Percentiles rank a stretch among this genome's conserved stretches.
phyloP scores from a whole-genome alignment of 2,888 invertebrate genomes.

The Campoletis raptor region DNA sequence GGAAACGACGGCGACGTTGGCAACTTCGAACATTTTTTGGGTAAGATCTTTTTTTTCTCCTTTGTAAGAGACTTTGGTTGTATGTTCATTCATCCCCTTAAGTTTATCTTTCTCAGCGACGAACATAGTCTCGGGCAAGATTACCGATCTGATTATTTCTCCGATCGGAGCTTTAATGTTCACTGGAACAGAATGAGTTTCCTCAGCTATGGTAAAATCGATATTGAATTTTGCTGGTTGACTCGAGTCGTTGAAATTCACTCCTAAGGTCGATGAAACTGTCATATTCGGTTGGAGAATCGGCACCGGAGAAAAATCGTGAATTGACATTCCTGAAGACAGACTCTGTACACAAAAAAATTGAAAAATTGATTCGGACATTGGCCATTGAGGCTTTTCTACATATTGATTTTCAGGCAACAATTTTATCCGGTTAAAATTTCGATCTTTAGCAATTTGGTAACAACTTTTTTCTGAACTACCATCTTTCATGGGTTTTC shows the following conservation, averaged over 20 bases:
- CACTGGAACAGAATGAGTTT: constrained; percentile 82
- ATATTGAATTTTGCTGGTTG: constrained; percentile 94
- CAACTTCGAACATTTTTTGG: constrained; percentile 90
- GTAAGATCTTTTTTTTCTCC: constrained; percentile 86
- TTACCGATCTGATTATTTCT: constrained; percentile 93
- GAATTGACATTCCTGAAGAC: constrained; percentile 90
- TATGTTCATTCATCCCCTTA: constrained; percentile 96
- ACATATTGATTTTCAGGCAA: not conserved
- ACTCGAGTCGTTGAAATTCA: constrained; percentile 97
- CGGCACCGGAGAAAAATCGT: constrained; percentile 90
- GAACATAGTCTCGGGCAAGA: constrained; percentile 91
- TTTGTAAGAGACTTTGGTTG: constrained; percentile 85
- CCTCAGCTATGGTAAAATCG: constrained; percentile 86
- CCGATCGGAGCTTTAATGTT: constrained; percentile 93
- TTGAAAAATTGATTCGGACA: not conserved
- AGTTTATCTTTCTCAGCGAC: constrained; percentile 90
- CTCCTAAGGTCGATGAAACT: constrained; percentile 90
- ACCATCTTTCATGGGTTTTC: no score
- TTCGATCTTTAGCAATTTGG: no score
- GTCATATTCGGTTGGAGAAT: constrained; percentile 88
- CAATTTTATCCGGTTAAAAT: not conserved
- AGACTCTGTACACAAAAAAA: constrained; percentile 86
- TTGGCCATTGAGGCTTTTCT: not conserved
- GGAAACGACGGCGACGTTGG: constrained; percentile 91
- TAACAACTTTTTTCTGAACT: no score